phyloP scores from a whole-genome alignment of 2,888 invertebrate genomes.

The Rotaria magnacalcarata region DNA sequence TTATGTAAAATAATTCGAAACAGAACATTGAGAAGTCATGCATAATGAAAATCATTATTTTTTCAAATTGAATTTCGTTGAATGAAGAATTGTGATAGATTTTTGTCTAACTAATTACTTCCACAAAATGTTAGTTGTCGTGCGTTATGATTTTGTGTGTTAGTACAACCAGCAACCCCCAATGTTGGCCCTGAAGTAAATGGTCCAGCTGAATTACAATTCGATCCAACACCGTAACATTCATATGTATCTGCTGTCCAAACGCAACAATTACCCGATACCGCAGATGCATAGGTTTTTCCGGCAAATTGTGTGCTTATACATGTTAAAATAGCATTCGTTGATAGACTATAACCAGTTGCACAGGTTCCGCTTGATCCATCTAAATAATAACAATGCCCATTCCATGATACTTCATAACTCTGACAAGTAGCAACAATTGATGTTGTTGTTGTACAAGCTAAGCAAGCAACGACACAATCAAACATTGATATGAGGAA shows the following conservation, averaged over 20 bases:
- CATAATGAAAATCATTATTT: too few species aligned
- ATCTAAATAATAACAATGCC: background rate
- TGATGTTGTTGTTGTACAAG: slow-evolving; percentile 6
- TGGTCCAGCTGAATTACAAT: background rate
- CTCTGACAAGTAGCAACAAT: background rate
- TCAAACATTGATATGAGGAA: background rate
- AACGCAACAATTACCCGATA: background rate
- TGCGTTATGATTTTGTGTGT: background rate
- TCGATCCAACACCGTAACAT: background rate
- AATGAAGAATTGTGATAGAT: background rate
- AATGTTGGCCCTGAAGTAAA: background rate
- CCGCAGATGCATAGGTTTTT: background rate
- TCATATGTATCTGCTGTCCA: background rate
- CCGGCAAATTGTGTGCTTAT: background rate
- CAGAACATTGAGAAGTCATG: too few species aligned
- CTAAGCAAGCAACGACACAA: too few species aligned
- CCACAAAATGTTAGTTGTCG: background rate
- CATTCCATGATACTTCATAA: slow-evolving; percentile 30
- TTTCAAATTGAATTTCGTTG: background rate
- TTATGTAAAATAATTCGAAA: too few species aligned
- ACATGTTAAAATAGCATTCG: background rate
- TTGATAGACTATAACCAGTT: background rate
- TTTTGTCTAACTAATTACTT: background rate
- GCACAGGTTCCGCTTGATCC: background rate
- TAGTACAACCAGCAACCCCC: background rate